Percentiles rank a stretch among this genome's conserved stretches.
Conservation (phyloP, 2,888 invertebrate genomes). For the Rhagophthalmus giganteus region DNA sequence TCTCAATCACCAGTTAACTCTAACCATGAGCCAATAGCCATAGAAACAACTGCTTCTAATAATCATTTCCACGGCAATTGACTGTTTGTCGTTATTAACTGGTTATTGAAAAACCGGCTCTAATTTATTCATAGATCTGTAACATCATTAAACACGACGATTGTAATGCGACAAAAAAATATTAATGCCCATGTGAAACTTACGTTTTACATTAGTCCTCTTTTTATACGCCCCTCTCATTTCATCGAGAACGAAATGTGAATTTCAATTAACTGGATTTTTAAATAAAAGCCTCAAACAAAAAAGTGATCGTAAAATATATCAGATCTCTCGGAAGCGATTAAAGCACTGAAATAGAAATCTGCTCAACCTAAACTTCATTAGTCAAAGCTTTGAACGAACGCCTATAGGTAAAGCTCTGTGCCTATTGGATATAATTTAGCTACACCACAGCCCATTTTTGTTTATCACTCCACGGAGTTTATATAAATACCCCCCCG, state of each 20-base stretch:
- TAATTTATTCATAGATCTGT: too few species aligned
- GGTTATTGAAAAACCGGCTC: not conserved
- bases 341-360: conserved; percentile 35
- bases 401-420: conserved; percentile 12
- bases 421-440: conserved; percentile 19
- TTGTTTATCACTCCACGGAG: not conserved
- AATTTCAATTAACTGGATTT: too few species aligned
- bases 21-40: too few species aligned
- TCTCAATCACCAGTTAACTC: too few species aligned
- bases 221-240: conserved; percentile 1
- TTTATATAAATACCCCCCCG: not conserved
- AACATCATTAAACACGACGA: too few species aligned
- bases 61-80: too few species aligned
- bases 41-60: too few species aligned
- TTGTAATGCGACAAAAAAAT: too few species aligned
- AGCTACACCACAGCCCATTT: conserved; percentile 19
- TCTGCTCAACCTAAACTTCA: conserved; percentile 34
- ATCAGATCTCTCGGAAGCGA: conserved; percentile 25
- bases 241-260: too few species aligned
- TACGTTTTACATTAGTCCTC: conserved; percentile 1
- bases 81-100: too few species aligned
- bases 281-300: too few species aligned
- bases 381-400: conserved; percentile 37
- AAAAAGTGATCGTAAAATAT: conserved; percentile 16
- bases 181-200: not conserved